These are phyloP conservation scores for Felis catus DNA, from an alignment of 2,113 vertebrate species.

Conservation along the genomic window F.catus_Fca126_mat1.0 CM031420.1:24223001-24223500, in stretches of 20 bases:
- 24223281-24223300: background rate
- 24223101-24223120: background rate
- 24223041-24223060: background rate
- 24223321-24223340: background rate
- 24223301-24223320: background rate
- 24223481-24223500: background rate
- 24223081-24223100: background rate
- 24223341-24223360: background rate
- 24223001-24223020: background rate
- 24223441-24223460: background rate
- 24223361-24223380: background rate
- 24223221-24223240: background rate
- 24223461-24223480: background rate
- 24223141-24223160: background rate
- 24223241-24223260: background rate
- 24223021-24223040: background rate
- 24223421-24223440: background rate
- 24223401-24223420: background rate
- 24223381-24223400: background rate
- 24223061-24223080: background rate
- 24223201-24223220: background rate
- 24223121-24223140: background rate
- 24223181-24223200: background rate
- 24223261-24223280: background rate
- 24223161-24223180: rapidly evolving